phyloP scores from a whole-genome alignment of 1,140 invertebrate genomes.

The Ostrea edulis region DNA sequence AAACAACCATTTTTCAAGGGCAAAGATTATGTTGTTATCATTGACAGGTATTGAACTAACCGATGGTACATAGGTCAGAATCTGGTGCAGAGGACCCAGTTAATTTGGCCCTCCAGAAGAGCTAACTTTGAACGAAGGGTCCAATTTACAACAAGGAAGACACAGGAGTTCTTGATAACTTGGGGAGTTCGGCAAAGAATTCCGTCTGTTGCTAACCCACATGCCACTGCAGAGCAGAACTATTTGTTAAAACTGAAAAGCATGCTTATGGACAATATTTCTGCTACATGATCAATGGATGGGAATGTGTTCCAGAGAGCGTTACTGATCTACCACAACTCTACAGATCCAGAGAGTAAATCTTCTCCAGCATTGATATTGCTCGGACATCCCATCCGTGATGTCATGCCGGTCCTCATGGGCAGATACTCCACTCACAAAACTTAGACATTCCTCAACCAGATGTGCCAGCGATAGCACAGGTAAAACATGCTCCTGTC shows the following conservation, averaged over 20 bases:
- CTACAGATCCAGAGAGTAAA: no score
- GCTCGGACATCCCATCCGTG: no score
- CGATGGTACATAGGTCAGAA: constrained; percentile 48
- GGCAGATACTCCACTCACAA: no score
- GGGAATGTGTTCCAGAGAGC: no score
- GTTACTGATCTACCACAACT: no score
- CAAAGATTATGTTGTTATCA: constrained; percentile 51
- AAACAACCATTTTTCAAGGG: constrained; percentile 45
- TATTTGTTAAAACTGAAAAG: constrained; percentile 57
- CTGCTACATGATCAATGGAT: no score
- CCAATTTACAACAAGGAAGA: constrained; percentile 41
- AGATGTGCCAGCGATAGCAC: no score
- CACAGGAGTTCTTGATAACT: constrained; percentile 50
- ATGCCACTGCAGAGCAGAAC: constrained; percentile 54
- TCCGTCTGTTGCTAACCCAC: constrained; percentile 55
- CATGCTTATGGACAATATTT: not conserved
- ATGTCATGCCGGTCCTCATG: no score
- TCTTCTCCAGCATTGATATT: no score
- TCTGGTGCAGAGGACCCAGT: constrained; percentile 48
- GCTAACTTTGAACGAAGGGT: constrained; percentile 48
- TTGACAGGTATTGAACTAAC: constrained; percentile 61
- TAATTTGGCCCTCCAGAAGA: constrained; percentile 52
- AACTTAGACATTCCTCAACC: no score
- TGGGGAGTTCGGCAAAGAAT: constrained; percentile 60
- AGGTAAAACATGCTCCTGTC: no score